Base-by-base conservation (phyloP, 2,797 vertebrate species). In the Myiothlypis chrysogaster region DNA sequence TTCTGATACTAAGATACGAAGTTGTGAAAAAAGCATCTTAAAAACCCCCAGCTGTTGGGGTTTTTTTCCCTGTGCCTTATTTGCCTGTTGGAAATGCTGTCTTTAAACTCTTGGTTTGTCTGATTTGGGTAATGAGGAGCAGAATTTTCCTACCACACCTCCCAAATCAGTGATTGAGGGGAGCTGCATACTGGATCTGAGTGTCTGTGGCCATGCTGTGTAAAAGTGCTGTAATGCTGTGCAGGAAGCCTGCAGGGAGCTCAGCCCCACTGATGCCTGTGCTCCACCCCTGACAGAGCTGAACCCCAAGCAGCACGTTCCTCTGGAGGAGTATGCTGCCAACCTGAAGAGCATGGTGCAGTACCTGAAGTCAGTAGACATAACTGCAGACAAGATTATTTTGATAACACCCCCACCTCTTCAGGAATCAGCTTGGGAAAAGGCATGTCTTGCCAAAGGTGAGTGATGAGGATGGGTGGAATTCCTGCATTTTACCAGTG, bases 351-450 rank as follows among this genome's bases (percentile, higher is more conserved):
- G 98, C 92, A 99, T 99, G 83, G 97, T 98, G 66, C 95, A 64
- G 59, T 97, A 98, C 64, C 97, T 99, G 89, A 92, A 95, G 44
- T 98, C 98, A 8, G 96, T 97, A 10, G 98, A 96, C 10, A 71
- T 99, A 25, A 71, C 98, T 2, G 94, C 97, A 19, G 97, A 98
- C 87, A 98, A 93, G 82, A 93, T 99, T 41, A 96, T 99, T 87
- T 97, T 99, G 95, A 98, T 99, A 97, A 98, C 98, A 0, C 99
- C 99, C 4, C 99, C 99, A 30, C 99, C 99, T 2, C 83, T 99
- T 61, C 90, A 98, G 7, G 99, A 99, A 80, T 78, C 97, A 1
- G 97, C 98, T 6, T 99, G 99, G 99, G 99, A 99, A 73, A 98
- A 98, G 94, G 98, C 98, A 61, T 99, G 99, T 81, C 64, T 97